Percentiles rank a stretch among this genome's conserved stretches.
phyloP scores from a whole-genome alignment of 2,888 invertebrate genomes.

The Theodoxus fluviatilis region DNA sequence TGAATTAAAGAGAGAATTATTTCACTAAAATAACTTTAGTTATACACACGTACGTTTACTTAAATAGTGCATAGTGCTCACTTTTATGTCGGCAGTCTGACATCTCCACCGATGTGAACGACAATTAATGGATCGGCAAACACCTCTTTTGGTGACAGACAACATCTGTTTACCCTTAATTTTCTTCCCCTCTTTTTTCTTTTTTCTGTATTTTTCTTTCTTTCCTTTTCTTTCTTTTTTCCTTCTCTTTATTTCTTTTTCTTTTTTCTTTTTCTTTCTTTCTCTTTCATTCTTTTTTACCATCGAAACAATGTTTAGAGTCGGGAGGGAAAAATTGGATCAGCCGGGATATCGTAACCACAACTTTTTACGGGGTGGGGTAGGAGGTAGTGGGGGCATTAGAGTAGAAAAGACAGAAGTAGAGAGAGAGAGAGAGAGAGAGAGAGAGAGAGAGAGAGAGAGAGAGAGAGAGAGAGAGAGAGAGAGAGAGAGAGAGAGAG shows the following conservation, averaged over 20 bases:
- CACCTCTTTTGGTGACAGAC: too few relatives aligned
- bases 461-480: neutral
- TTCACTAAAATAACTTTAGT: too few relatives aligned
- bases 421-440: neutral
- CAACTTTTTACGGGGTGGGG: too few relatives aligned
- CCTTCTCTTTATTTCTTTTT: neutral
- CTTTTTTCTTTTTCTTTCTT: neutral
- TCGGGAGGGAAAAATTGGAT: too few relatives aligned
- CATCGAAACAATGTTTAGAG: too few relatives aligned
- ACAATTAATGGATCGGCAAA: too few relatives aligned
- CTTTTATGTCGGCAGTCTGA: too few relatives aligned
- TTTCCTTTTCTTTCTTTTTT: neutral
- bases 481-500: neutral
- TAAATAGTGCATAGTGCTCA: too few relatives aligned
- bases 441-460: neutral
- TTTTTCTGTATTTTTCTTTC: constrained; percentile 8
- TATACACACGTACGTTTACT: too few relatives aligned
- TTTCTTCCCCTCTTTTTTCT: neutral
- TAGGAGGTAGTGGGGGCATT: neutral
- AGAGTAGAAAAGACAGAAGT: neutral
- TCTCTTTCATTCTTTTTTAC: constrained; percentile 2
- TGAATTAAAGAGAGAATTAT: too few relatives aligned
- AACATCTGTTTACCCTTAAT: too few relatives aligned
- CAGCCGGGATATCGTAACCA: neutral
- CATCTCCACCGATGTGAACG: too few relatives aligned